Evolutionary conservation across 2,888 invertebrate species (phyloP), one percentile per base, ranked within the genome.

Genomic region (Cenopis cana): DNA sequence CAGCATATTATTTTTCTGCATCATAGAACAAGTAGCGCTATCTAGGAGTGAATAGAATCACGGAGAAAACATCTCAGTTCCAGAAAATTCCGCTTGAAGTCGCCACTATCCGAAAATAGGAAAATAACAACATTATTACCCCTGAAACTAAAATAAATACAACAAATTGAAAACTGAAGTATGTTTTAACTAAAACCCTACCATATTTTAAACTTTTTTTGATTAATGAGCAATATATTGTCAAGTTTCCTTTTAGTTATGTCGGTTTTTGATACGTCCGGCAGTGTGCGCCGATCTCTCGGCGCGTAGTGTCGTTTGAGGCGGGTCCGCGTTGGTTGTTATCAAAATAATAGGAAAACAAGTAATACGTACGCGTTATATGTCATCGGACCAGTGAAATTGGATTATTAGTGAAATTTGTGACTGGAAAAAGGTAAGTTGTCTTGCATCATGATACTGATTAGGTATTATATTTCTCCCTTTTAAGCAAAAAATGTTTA

Each of bases 201-300:
- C 24, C 62, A n/a, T 18, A 38, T 14, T 29, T 0, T 6, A 41
- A 36, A 14, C 14, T 17, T 20, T 46, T n/a, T 33, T 29, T 12
- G 14, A 1, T 3, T 1, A 20, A 50, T 9, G 12, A 24, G 4
- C 1, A 33, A 0, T 8, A 14, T 65, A 38, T 50, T 17, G 8
- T 11, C 24, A 11, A 33, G 12, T 66, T 49, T 60, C 54, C 29
- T 10, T 20, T 55, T 18, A 11, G 18, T 29, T n/a, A 38, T 9
- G 56, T n/a, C 17, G 55, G 41, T 68, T 64, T 65, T 46, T 56
- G 24, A 18, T 38, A 17, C 55, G 41, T 76, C 78, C 81, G 83
- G 81, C 90, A 91, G 91, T 91, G 69, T 79, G 84, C 88, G 89
- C 85, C 83, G 77, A 82, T 74, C 82, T 68, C 73, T 84, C 82